Conservation (phyloP, 2,113 vertebrate genomes). For the Setophaga petechia region DNA sequence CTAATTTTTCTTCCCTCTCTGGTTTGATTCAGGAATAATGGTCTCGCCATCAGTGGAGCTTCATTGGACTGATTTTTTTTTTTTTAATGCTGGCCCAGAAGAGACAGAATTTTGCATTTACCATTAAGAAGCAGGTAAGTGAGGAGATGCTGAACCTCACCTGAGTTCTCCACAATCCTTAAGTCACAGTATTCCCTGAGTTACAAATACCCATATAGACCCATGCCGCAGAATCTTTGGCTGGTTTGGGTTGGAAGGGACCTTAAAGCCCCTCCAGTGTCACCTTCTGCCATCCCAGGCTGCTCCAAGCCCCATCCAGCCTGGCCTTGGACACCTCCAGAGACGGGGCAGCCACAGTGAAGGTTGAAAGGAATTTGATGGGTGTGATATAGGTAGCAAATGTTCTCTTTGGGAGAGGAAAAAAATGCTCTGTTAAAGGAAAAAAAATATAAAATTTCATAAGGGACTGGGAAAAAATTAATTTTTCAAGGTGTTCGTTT, state of each 20-base stretch:
- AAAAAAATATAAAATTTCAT: neutral
- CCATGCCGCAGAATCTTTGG: neutral
- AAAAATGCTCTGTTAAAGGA: neutral
- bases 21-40: neutral
- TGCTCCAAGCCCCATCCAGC: neutral
- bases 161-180: neutral
- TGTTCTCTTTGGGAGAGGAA: neutral
- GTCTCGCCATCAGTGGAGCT: rapidly evolving
- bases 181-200: neutral
- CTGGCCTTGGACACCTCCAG: neutral
- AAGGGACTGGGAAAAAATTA: constrained; percentile 14
- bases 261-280: neutral
- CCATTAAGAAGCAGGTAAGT: neutral
- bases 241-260: neutral
- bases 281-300: neutral
- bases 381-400: neutral
- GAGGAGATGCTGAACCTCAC: neutral
- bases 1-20: neutral
- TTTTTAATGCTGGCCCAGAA: neutral
- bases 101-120: neutral
- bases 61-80: neutral
- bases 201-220: neutral
- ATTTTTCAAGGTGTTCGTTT: constrained; percentile 54
- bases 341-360: neutral
- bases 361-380: neutral